These are phyloP conservation scores for Anas platyrhynchos DNA, from an alignment of 2,113 vertebrate genomes.

Conservation along the genomic window DNA sequence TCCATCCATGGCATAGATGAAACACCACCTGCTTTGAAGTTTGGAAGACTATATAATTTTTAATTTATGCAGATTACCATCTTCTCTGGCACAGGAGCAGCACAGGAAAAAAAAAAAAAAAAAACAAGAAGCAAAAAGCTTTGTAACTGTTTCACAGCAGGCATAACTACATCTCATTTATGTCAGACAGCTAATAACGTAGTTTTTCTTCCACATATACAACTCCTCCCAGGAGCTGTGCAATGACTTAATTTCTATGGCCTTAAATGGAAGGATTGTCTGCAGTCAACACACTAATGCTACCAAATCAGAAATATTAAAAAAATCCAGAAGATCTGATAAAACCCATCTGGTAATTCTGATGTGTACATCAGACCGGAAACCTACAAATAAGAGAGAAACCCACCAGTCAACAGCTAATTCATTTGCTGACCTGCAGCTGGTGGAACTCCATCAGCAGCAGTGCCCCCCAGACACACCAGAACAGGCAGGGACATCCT, in stretches of 20 bases:
- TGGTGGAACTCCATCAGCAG: background rate
- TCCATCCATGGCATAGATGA: background rate
- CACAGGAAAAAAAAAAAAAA: background rate
- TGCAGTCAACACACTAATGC: background rate
- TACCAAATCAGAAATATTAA: background rate
- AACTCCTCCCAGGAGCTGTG: background rate
- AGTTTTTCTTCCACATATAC: constrained; percentile 4
- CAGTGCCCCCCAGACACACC: background rate
- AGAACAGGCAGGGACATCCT: accelerated
- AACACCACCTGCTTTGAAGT: background rate
- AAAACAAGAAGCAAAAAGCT: background rate
- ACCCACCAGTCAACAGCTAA: background rate
- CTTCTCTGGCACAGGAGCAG: constrained; percentile 34
- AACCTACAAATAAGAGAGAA: background rate
- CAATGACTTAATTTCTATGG: background rate
- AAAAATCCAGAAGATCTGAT: background rate
- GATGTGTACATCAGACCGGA: background rate
- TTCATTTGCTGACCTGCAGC: background rate
- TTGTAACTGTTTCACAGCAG: background rate
- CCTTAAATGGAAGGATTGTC: background rate
- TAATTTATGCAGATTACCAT: constrained; percentile 6
- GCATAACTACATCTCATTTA: constrained; percentile 35
- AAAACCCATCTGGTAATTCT: background rate
- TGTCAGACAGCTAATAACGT: constrained; percentile 12
- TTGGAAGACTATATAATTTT: constrained; percentile 8